Evolutionary conservation across 2,888 invertebrate species (phyloP).

Genomic region (Biston stratarius): DNA sequence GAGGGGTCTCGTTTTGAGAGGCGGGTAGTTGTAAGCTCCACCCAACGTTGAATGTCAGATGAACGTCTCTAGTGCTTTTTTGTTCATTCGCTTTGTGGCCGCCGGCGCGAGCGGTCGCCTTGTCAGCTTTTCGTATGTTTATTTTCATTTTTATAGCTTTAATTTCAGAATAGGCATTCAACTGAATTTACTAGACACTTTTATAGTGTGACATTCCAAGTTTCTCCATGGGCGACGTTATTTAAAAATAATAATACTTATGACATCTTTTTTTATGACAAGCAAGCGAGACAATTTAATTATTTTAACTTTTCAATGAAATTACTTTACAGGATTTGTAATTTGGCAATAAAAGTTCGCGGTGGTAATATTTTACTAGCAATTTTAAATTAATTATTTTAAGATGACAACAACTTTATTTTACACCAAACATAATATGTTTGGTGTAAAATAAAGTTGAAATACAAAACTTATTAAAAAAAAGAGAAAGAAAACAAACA

Average conservation of each 20-base stretch:
- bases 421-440: too few species aligned
- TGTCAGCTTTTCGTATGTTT: conserved; percentile 33
- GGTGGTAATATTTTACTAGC: conserved; percentile 3
- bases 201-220: conserved; percentile 32
- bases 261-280: conserved; percentile 17
- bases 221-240: conserved; percentile 17
- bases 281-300: conserved; percentile 12
- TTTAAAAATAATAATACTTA: conserved; percentile 9
- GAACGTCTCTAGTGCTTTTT: conserved; percentile 74
- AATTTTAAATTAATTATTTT: conserved; percentile 23
- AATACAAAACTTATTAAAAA: too few species aligned
- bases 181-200: conserved; percentile 28
- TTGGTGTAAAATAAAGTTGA: too few species aligned
- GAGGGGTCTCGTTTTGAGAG: conserved; percentile 69
- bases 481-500: too few species aligned
- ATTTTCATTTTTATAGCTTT: conserved; percentile 33
- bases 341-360: neutral
- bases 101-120: conserved; percentile 61
- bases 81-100: conserved; percentile 77
- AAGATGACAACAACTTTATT: too few species aligned
- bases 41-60: conserved; percentile 77
- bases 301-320: conserved; percentile 20
- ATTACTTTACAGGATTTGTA: conserved; percentile 9
- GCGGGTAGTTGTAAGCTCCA: conserved; percentile 75
- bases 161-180: conserved; percentile 22